A percentile compares a stretch with the other conserved stretches of the same genome.
phyloP scores from a whole-genome alignment of 2,797 vertebrate genomes.

The Neosalanx taihuensis region DNA sequence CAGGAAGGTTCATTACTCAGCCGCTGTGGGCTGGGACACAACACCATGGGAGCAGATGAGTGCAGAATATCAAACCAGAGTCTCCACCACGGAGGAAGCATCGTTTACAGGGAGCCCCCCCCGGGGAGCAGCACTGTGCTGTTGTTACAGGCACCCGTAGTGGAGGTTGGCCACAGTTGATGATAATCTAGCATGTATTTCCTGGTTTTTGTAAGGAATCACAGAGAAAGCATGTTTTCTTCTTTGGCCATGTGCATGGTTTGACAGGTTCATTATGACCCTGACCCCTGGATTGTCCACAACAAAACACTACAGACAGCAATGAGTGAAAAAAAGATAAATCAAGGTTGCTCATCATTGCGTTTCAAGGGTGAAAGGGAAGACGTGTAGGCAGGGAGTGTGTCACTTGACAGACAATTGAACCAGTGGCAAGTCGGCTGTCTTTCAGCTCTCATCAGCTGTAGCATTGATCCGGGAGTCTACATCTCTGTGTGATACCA shows the following conservation, averaged over 20 bases:
- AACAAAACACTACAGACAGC: background rate
- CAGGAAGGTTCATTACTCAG: constrained; percentile 52
- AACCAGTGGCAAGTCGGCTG: background rate
- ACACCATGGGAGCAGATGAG: constrained; percentile 39
- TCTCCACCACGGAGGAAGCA: constrained; percentile 34
- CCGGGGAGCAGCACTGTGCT: constrained; percentile 33
- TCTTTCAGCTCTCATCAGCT: constrained; percentile 10
- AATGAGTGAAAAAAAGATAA: background rate
- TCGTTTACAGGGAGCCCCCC: constrained; percentile 35
- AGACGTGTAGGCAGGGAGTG: background rate
- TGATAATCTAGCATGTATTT: background rate
- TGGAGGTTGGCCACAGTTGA: background rate
- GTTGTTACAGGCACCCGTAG: constrained; percentile 17
- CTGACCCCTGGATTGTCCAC: background rate
- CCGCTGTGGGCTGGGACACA: constrained; percentile 26
- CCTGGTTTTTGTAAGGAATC: constrained; percentile 1
- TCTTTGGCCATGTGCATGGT: background rate
- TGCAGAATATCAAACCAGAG: constrained; percentile 44
- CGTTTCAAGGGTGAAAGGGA: background rate
- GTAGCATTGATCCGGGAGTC: constrained; percentile 19
- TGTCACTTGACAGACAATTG: constrained; percentile 9
- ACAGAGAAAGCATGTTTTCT: background rate
- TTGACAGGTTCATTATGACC: background rate
- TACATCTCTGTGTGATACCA: constrained; percentile 18
- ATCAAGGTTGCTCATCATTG: background rate